Percentiles rank a stretch among this genome's conserved stretches.
phyloP scores from a whole-genome alignment of 2,888 invertebrate species.

The Drosophila paracracens region DNA sequence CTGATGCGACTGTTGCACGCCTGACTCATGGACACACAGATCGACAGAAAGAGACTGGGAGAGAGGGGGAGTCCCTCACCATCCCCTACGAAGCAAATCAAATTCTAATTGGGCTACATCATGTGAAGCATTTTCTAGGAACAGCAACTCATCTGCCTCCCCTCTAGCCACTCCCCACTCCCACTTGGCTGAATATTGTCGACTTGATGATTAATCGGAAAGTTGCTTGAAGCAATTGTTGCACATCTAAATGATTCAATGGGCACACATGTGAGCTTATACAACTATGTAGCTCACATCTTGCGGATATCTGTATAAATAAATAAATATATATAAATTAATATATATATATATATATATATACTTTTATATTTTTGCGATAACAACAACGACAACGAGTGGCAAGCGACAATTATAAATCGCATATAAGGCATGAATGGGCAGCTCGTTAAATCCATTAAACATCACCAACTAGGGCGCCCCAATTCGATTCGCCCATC shows the following conservation, averaged over 20 bases:
- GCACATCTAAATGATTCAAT: constrained; percentile 40
- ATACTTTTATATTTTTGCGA: constrained; percentile 27
- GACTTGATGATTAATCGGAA: constrained; percentile 51
- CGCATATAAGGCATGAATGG: constrained; percentile 42
- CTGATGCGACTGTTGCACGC: constrained; percentile 13
- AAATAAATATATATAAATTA: background rate
- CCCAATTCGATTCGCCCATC: constrained; percentile 7
- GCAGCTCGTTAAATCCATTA: constrained; percentile 20
- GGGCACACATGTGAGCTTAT: background rate
- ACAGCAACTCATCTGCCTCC: constrained; percentile 15
- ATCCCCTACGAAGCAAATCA: background rate
- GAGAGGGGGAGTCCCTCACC: background rate
- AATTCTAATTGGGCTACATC: constrained; percentile 6
- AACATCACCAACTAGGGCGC: background rate
- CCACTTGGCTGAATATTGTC: constrained; percentile 3
- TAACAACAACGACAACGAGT: constrained; percentile 24
- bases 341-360: no score
- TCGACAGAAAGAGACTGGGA: background rate
- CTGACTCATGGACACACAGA: constrained; percentile 24
- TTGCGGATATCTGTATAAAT: background rate
- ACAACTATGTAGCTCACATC: background rate
- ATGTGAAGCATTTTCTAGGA: constrained; percentile 24
- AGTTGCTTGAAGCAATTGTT: constrained; percentile 39
- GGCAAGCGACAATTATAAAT: constrained; percentile 36
- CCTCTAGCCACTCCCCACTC: background rate